phyloP scores from a whole-genome alignment of 2,113 vertebrate genomes.

The Tursiops truncatus region DNA sequence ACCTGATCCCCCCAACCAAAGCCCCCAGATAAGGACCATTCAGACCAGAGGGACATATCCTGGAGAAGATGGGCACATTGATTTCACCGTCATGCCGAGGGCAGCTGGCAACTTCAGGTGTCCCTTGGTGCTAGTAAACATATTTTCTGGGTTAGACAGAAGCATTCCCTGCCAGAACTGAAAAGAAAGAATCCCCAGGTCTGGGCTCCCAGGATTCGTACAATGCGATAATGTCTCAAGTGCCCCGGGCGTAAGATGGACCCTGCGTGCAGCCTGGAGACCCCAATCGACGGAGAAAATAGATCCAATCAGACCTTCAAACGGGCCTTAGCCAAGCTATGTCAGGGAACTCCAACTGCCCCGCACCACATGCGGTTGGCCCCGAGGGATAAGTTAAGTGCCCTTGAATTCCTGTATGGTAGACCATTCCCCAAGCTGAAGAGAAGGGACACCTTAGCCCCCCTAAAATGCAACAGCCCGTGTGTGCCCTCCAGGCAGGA shows the following conservation, averaged over 20 bases:
- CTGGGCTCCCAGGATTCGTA: background rate
- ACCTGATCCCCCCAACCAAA: background rate
- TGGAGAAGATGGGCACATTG: background rate
- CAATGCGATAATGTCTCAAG: background rate
- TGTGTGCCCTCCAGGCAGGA: background rate
- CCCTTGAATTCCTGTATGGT: background rate
- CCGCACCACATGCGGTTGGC: rapidly evolving
- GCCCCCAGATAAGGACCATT: background rate
- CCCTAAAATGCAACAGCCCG: background rate
- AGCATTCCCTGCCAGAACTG: background rate
- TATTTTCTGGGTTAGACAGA: background rate
- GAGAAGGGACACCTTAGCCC: background rate
- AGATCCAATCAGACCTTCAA: background rate
- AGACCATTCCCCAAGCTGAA: background rate
- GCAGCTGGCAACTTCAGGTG: background rate
- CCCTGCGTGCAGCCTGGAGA: background rate
- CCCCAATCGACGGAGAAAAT: background rate
- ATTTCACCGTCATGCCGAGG: background rate
- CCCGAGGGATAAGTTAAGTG: background rate
- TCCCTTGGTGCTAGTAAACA: background rate
- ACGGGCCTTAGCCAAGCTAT: background rate
- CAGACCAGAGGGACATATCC: background rate
- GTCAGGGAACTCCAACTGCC: background rate
- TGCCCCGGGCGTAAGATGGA: background rate
- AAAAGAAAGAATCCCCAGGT: background rate